Evolutionary conservation across 2,888 invertebrate species (phyloP).

Genomic region (Physocephala rufipes): DNA sequence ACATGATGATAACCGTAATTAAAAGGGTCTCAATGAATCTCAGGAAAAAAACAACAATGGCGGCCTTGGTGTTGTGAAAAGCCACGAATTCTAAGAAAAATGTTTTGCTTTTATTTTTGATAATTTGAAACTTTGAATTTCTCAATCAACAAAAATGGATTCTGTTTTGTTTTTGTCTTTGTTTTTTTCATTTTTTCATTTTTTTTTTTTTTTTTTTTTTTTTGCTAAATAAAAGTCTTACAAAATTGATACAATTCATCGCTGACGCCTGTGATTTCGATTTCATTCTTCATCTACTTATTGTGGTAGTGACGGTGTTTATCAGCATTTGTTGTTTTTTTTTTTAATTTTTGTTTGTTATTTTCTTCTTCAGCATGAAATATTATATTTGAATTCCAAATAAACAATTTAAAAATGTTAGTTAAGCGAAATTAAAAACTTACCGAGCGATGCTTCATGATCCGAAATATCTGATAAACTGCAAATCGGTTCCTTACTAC

Average conservation of each 20-base stretch:
- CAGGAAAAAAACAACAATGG: too few species aligned
- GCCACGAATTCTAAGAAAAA: too few species aligned
- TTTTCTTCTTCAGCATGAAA: conserved; percentile 22
- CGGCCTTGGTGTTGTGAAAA: too few species aligned
- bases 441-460: conserved; percentile 88
- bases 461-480: conserved; percentile 91
- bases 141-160: conserved; percentile 2
- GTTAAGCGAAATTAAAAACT: conserved; percentile 69
- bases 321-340: background rate
- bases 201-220: background rate
- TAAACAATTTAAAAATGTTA: background rate
- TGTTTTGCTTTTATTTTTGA: too few species aligned
- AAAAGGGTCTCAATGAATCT: background rate
- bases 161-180: background rate
- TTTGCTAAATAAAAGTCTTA: background rate
- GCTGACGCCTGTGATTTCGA: background rate
- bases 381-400: background rate
- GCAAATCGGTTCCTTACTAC: conserved; percentile 83
- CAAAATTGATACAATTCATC: background rate
- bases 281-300: background rate
- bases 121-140: too few species aligned
- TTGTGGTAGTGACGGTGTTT: too few species aligned
- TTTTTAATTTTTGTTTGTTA: background rate
- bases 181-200: background rate
- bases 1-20: background rate